A percentile compares a stretch with the other conserved stretches of the same genome.
phyloP scores from a whole-genome alignment of 2,888 invertebrate species.

The Agriopis aurantiaria region DNA sequence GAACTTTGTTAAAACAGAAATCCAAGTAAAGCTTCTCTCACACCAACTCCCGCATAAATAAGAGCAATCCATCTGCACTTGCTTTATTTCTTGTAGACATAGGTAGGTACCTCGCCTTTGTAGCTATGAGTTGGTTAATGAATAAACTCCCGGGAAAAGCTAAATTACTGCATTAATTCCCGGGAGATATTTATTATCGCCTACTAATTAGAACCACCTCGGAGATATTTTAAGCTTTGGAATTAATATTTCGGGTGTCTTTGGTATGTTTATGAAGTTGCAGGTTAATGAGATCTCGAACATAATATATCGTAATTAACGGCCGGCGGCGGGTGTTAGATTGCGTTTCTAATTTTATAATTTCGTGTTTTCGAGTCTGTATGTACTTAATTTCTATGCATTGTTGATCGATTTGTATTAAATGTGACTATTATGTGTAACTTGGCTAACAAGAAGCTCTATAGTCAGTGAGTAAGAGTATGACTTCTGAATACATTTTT shows the following conservation, averaged over 20 bases:
- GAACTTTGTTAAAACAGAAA: no score
- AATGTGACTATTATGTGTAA: no score
- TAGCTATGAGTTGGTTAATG: slow-evolving; percentile 57
- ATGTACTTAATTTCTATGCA: no score
- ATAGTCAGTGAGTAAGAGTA: no score
- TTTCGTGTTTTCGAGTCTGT: no score
- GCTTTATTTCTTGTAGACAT: slow-evolving; percentile 27
- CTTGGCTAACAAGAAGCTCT: no score
- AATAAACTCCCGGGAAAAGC: slow-evolving; percentile 55
- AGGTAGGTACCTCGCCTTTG: slow-evolving; percentile 40
- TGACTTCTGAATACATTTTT: no score
- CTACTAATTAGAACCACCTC: slow-evolving; percentile 57
- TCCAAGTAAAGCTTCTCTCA: neutral
- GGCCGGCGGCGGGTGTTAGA: no score
- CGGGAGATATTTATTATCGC: slow-evolving; percentile 62
- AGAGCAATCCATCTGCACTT: slow-evolving; percentile 11
- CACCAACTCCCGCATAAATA: neutral
- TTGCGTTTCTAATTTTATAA: no score
- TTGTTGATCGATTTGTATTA: no score
- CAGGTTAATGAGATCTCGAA: slow-evolving; percentile 1
- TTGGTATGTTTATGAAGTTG: slow-evolving; percentile 24
- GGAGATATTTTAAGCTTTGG: slow-evolving; percentile 43
- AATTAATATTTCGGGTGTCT: slow-evolving; percentile 39
- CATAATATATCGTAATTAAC: neutral
- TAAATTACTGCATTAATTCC: slow-evolving; percentile 67